These are phyloP conservation scores for Acromyrmex heyeri DNA, from an alignment of 1,140 invertebrate genomes.

Conservation along the genomic window DNA sequence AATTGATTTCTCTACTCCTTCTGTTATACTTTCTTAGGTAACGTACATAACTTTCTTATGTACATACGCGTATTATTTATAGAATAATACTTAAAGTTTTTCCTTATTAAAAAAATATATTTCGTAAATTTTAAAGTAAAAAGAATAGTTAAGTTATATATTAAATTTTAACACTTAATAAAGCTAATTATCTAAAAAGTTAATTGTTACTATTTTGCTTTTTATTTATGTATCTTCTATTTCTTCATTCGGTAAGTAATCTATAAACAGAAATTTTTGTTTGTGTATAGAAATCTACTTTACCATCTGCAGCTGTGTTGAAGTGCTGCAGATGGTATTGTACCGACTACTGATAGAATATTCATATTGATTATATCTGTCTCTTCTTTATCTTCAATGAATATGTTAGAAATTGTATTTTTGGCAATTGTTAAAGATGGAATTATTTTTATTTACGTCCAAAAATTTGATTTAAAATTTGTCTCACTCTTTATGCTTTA, in stretches of 20 bases:
- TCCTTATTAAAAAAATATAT: neutral
- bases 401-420: neutral
- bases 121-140: constrained; percentile 7
- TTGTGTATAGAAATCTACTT: constrained; percentile 14
- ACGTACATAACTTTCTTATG: too few species aligned
- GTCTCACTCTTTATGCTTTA: neutral
- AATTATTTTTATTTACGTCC: neutral
- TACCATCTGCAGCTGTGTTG: constrained; percentile 4
- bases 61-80: neutral
- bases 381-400: constrained; percentile 1
- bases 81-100: neutral
- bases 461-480: neutral
- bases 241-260: constrained; percentile 11
- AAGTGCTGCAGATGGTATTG: neutral
- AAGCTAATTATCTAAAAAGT: neutral
- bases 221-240: neutral
- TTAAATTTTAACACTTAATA: neutral
- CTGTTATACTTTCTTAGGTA: neutral
- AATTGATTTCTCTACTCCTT: constrained; percentile 62
- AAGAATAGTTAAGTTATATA: neutral
- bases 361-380: neutral
- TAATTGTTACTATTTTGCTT: constrained; percentile 1
- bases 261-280: neutral
- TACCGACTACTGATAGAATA: neutral
- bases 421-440: neutral